Evolutionary conservation across 2,888 invertebrate genomes (phyloP), one percentile per base, ranked within the genome.

Genomic region (Phortica okadai): DNA sequence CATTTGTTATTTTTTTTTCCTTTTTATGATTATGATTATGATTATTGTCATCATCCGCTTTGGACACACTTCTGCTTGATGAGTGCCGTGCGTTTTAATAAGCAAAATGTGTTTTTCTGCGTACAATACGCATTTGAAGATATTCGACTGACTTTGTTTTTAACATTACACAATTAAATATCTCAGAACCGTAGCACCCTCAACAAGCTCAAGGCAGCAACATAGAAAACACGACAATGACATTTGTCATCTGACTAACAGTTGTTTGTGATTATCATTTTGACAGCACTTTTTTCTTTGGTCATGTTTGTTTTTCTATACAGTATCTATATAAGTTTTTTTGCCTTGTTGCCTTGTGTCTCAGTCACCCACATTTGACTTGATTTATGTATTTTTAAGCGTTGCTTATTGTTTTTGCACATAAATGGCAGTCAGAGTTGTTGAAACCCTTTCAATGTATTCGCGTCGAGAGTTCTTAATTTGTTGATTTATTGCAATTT

Each of bases 341-440:
- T 80, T 81, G 82, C 79, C 84, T 83, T 82, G 82, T 84, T 79
- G 81, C 73, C 45, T n/a, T 6, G 56, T 14, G 50, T 10, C 62
- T 10, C 10, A 62, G 62, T 21, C 62, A 8, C 21, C 10, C 10
- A 25, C 11, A 14, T 72, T 72, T 54, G 77, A 73, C 80, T 78
- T 89, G 89, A 89, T 89, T 89, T 89, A 89, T 89, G 88, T 82
- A 87, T 82, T 89, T 90, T 89, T 87, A 89, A 89, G 89, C 89
- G 89, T 85, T 88, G 88, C 88, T 89, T 90, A 90, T 89, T 89
- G 89, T 89, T 90, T 89, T 85, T 84, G 82, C 83, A 80, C 85
- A 88, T 84, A 85, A 88, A 87, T 84, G 42, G 33, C 42, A 21
- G 42, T 41, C 66, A 14, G 6, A 6, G 66, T 6, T 41, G 41